Percentiles rank a stretch among this genome's conserved stretches.
These are phyloP conservation scores for Drosophila tsacasi DNA, from an alignment of 1,140 invertebrate species.

Conservation along the genomic window DNA sequence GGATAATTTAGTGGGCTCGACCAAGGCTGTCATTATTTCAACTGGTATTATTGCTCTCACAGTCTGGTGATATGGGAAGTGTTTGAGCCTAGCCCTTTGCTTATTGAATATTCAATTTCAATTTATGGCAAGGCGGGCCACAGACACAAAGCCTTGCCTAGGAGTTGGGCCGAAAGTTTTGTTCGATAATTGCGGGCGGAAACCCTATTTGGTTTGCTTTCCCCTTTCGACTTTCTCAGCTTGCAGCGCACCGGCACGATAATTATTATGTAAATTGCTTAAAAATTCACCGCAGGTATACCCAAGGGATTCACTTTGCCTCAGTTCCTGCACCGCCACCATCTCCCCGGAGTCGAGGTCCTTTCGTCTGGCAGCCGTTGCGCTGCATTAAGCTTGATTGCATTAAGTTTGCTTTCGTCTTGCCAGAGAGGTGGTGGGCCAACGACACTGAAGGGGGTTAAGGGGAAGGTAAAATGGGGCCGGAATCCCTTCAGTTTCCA, in stretches of 20 bases:
- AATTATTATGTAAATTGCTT: conserved; percentile 83
- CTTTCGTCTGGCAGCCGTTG: conserved; percentile 70
- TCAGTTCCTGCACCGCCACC: not conserved
- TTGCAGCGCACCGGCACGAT: conserved; percentile 58
- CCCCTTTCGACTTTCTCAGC: conserved; percentile 4
- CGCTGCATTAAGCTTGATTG: conserved; percentile 81
- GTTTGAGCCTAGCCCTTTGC: not conserved
- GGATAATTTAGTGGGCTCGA: not conserved
- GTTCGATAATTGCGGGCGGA: conserved; percentile 68
- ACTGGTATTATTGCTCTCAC: not conserved
- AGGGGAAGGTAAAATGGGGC: not conserved
- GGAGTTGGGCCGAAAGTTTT: conserved; percentile 63
- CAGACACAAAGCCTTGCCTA: conserved; percentile 36
- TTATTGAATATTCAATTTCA: conserved; percentile 53
- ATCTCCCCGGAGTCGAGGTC: conserved; percentile 6
- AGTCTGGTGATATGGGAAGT: not conserved
- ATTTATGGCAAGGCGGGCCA: conserved; percentile 28
- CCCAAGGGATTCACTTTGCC: conserved; percentile 77
- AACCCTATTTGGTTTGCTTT: conserved; percentile 28
- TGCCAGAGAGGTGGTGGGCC: conserved; percentile 17
- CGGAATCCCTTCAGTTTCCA: conserved; percentile 22
- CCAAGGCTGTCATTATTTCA: conserved; percentile 7
- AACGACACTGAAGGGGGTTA: not conserved
- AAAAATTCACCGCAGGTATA: conserved; percentile 80
- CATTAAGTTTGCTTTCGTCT: conserved; percentile 80